Base-by-base conservation (phyloP, 2,888 invertebrate genomes). In the Drosophila parthenogenetica region DNA sequence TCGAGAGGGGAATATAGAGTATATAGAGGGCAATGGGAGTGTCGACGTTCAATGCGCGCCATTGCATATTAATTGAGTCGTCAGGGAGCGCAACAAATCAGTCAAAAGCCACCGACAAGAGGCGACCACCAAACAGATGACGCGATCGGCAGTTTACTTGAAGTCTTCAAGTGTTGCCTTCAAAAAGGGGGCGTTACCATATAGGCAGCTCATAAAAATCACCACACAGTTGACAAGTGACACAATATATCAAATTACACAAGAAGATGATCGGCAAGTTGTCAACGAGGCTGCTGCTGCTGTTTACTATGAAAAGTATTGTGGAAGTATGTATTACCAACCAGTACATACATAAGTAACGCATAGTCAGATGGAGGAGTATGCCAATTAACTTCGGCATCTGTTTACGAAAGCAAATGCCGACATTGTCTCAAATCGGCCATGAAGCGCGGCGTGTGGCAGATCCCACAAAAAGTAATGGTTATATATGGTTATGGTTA, bases 41-140 rank as follows among this genome's bases (percentile, higher is more conserved):
- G 75, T 66, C 73, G 80, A 70, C 74, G 83, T 65, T 82, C 74
- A 88, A 60, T 75, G 77, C 81, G 90, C 89, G 77, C 81, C 82
- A 89, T 86, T 89, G 90, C 84, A 80, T 82, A 79, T 89, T 84
- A 87, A 89, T 88, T 90, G 88, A 86, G 78, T 86, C 85, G 81
- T 87, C 79, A 73, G 88, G 81, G 77, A 83, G 87, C 90, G 81
- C 78, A 79, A 72, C 91, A 90, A 90, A 90, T 90, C 85, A 89
- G 88, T 91, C 90, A 90, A 91, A 90, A 88, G 90, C 76, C 62
- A 63, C 87, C 85, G 87, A 62, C 79, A 80, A n/a, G 29, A 67
- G 65, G 67, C 68, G 49, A 61, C 69, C 71, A 75, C 73, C 62
- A 35, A 25, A 14, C 32, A 51, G 46, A 58, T 57, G 55, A 42